Percentiles rank a stretch among this genome's conserved stretches.
phyloP scores from a whole-genome alignment of 2,888 invertebrate species.

The Villa cingulata region DNA sequence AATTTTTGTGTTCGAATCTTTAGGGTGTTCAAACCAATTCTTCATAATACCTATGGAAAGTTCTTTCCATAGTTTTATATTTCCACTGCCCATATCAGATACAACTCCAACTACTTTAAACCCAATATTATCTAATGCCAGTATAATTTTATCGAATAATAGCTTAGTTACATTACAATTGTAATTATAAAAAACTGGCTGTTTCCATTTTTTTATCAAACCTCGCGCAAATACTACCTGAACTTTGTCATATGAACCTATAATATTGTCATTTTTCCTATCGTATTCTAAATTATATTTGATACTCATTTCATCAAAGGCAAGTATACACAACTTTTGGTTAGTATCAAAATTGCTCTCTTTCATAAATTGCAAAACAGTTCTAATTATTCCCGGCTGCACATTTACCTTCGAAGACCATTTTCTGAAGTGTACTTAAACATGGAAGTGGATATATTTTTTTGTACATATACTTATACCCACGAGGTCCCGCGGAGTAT shows the following conservation, averaged over 20 bases:
- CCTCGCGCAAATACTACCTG: neutral
- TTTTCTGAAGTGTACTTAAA: neutral
- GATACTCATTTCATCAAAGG: neutral
- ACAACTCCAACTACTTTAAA: too few species aligned
- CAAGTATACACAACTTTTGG: neutral
- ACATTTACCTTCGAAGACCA: neutral
- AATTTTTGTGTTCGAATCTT: constrained; percentile 4
- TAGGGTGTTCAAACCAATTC: constrained; percentile 13
- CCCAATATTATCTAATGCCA: too few species aligned
- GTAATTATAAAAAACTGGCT: neutral
- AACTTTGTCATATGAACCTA: neutral
- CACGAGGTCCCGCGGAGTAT: neutral
- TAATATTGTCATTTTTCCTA: neutral
- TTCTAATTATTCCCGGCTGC: neutral
- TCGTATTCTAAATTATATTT: neutral
- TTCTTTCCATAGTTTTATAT: neutral
- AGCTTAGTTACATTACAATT: neutral
- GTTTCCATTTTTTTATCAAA: neutral
- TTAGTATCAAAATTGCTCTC: neutral
- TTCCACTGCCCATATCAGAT: neutral
- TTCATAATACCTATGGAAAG: neutral
- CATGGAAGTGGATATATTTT: neutral
- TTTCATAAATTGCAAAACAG: too few species aligned
- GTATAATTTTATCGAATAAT: neutral
- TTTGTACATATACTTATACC: neutral